Evolutionary conservation across 2,797 vertebrate genomes (phyloP).

Genomic region (Iguana delicatissima): DNA sequence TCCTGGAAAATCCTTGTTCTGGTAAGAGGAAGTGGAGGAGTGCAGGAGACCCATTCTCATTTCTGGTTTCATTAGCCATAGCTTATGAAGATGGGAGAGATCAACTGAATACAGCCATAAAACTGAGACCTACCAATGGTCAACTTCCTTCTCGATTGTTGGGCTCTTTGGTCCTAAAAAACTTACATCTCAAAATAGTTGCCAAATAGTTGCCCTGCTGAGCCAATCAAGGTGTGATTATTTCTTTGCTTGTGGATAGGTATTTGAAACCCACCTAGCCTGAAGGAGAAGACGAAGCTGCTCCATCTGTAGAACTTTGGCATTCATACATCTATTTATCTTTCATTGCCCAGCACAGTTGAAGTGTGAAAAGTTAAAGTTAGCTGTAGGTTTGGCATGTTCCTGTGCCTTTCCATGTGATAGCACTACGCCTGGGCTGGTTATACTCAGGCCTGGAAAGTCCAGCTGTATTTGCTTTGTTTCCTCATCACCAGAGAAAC

Average conservation of each 20-base stretch:
- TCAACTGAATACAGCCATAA: background rate
- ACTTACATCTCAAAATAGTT: background rate
- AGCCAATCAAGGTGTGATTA: background rate
- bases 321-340: background rate
- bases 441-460: slow-evolving; percentile 48
- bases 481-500: slow-evolving; percentile 79
- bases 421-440: slow-evolving; percentile 47
- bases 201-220: no score
- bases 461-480: slow-evolving; percentile 77
- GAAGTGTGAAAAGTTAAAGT: background rate
- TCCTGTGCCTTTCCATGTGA: slow-evolving; percentile 36
- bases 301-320: background rate
- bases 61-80: background rate
- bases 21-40: background rate
- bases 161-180: background rate
- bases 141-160: no score
- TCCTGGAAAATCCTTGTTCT: no score
- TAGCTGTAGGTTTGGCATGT: background rate
- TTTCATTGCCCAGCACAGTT: background rate
- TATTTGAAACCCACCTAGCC: background rate
- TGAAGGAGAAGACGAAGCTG: background rate
- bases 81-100: background rate
- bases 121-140: background rate
- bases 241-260: background rate
- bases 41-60: background rate